Evolutionary conservation across 64 coral and sea anemone species (phyloP), one percentile per base, ranked within the genome.

Genomic region (Montipora foliosa): DNA sequence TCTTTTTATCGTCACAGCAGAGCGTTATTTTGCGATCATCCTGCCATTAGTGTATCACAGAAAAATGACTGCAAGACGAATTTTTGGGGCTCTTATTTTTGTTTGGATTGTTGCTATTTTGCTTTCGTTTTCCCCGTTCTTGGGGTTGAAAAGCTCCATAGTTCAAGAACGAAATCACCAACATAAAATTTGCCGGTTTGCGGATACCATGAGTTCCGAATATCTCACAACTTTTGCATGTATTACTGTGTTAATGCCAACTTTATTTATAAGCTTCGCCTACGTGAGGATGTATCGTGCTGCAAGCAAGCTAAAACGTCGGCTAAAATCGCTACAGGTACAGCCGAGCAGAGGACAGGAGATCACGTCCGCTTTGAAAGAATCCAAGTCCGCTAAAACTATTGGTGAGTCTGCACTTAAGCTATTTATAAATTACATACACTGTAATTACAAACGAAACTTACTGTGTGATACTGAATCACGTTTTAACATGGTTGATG

Each of bases 11-110:
- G 79, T 94, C 44, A 94, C 93, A 44, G 51, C 67, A 1, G 93
- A 94, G 16, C 79, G 93, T 16, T 94, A 94, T 78, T 82, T 90
- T 12, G 88, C 93, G 2, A 82, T 94, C 82, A 88, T 90, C 46
- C 67, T 57, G 19, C 93, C 93, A 13, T n/a, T 94, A 8, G n/a
- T 89, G 17, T 90, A 94, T 70, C 20, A 37, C 53, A 94, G n/a
- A 11, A 94, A 94, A 90, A 64, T 94, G n/a, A 90, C 87, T 12
- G 76, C 79, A 4, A 16, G 70, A 47, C 55, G 93, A 49, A 82
- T 66, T 25, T 53, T 84, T 64, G 16, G 44, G 45, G 88, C 83
- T 15, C 83, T 94, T 46, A 44, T 85, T 21, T 9, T 73, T 2
- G 76, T 75, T 4, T 94, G 93, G 93, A 15, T 71, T 75, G 46